A percentile compares a stretch with the other conserved stretches of the same genome.
These are phyloP conservation scores for Leptodactylus fallax DNA, from an alignment of 2,797 vertebrate genomes.

Conservation along the genomic window DNA sequence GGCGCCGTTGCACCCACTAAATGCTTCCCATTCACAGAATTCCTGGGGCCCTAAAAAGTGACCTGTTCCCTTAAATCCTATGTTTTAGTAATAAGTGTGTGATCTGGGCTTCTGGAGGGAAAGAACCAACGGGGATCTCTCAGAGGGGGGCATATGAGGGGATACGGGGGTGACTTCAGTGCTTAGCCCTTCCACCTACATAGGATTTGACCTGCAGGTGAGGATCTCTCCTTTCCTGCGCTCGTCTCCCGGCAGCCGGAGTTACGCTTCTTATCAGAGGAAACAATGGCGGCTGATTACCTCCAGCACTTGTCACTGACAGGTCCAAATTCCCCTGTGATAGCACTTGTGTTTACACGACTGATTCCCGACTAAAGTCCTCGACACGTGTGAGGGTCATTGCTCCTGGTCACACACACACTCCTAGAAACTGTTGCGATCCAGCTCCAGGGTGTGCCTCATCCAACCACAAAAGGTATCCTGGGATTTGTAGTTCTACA, in stretches of 20 bases:
- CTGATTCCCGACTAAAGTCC: conserved; percentile 46
- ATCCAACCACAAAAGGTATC: background rate
- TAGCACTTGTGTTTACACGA: background rate
- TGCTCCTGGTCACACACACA: background rate
- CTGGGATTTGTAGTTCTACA: background rate
- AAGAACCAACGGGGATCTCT: too few relatives aligned
- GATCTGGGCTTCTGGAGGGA: too few relatives aligned
- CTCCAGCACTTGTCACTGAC: background rate
- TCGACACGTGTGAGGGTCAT: conserved; percentile 49
- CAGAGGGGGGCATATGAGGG: background rate
- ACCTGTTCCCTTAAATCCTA: too few relatives aligned
- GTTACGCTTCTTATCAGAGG: background rate
- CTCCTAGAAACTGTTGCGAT: too few relatives aligned
- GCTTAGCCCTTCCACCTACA: background rate
- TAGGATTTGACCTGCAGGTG: background rate
- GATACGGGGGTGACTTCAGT: background rate
- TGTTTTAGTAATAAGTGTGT: too few relatives aligned
- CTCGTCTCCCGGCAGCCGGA: background rate
- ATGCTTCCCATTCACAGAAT: background rate
- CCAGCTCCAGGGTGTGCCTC: too few relatives aligned
- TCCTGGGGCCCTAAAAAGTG: too few relatives aligned
- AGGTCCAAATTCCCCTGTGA: conserved; percentile 44
- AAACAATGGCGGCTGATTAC: conserved; percentile 11
- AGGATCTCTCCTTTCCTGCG: background rate
- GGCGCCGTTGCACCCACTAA: background rate